Evolutionary conservation across 1,140 invertebrate genomes (phyloP).

Genomic region (Centruroides vittatus): DNA sequence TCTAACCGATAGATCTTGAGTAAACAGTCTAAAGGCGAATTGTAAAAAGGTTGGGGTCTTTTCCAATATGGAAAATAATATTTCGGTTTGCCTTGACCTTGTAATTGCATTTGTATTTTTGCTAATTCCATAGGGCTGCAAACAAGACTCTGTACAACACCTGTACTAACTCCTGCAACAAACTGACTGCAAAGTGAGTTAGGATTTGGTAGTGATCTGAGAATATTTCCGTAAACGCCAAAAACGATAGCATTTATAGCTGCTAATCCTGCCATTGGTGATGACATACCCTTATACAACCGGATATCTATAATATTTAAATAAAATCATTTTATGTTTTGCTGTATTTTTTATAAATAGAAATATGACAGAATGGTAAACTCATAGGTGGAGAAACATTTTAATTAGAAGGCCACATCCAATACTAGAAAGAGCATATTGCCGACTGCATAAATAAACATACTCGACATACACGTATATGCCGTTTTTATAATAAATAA

Average conservation of each 20-base stretch:
- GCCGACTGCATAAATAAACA: too few relatives aligned
- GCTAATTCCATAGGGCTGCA: conserved; percentile 71
- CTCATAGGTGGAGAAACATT: neutral
- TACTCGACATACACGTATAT: too few relatives aligned
- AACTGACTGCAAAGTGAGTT: conserved; percentile 45
- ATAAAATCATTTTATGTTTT: too few relatives aligned
- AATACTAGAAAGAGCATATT: too few relatives aligned
- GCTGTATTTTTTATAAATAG: too few relatives aligned
- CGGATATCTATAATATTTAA: conserved; percentile 32
- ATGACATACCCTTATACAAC: conserved; percentile 69
- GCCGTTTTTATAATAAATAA: too few relatives aligned
- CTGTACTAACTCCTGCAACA: conserved; percentile 45
- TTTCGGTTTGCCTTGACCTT: conserved; percentile 20
- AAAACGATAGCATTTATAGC: conserved; percentile 82
- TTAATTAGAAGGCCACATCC: neutral
- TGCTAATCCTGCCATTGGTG: conserved; percentile 69
- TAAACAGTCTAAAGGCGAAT: conserved; percentile 47
- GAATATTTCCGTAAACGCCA: conserved; percentile 68
- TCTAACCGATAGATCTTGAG: conserved; percentile 43
- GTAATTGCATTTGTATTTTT: conserved; percentile 64
- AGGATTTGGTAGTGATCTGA: conserved; percentile 41
- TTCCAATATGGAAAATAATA: conserved; percentile 1
- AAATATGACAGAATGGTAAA: too few relatives aligned
- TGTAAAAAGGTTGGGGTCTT: conserved; percentile 22
- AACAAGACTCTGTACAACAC: conserved; percentile 58